Base-by-base conservation (phyloP, 2,888 invertebrate species). In the Mythimna ferrago region DNA sequence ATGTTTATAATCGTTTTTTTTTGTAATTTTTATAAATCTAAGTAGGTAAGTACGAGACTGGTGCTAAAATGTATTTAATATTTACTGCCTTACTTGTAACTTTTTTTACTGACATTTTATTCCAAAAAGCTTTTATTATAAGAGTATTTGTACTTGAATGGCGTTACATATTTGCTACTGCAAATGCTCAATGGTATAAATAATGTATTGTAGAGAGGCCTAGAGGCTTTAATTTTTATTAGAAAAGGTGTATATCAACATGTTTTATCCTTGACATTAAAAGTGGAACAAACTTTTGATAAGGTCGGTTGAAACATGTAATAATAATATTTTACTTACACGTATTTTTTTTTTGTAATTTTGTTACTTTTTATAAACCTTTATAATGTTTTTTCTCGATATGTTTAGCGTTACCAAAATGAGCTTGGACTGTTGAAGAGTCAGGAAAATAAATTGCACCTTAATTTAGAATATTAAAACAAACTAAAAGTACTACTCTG, bases 161-260 rank as follows among this genome's bases (percentile, higher is more conserved):
- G 51, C 5, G 38, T 0, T 41, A 53, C n/a, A n/a, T 19, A 19
- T 48, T 75, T 76, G 35, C 44, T 16, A 1, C 6, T 7, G 0
- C 7, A 66, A 44, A 16, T 19, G 35, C 53, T 60, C 44, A 68
- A 68, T 76, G 26, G 76, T 67, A 38, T 38, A 38, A 38, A 38
- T 38, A 51, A 16, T 58, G 44, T 58, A 38, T n/a, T 26, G 9
- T 66, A 41, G 16, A 41, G 16, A 16, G 58, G 16, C 26, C 14
- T 19, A 32, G 56, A 64, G 32, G 38, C 64, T 53, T 71, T 41
- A 0, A 21, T 21, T 44, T 41, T 0, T 16, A 5, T 21, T 61
- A n/a, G 21, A 14, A 41, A n/a, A 2, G 7, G 32, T 14, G 7
- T 19, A n/a, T n/a, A 48, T 16, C 26, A 57, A 57, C 2, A 16